Percentiles rank a stretch among this genome's conserved stretches.
These are phyloP conservation scores for Biston betularia DNA, from an alignment of 2,888 invertebrate species.

Conservation along the genomic window DNA sequence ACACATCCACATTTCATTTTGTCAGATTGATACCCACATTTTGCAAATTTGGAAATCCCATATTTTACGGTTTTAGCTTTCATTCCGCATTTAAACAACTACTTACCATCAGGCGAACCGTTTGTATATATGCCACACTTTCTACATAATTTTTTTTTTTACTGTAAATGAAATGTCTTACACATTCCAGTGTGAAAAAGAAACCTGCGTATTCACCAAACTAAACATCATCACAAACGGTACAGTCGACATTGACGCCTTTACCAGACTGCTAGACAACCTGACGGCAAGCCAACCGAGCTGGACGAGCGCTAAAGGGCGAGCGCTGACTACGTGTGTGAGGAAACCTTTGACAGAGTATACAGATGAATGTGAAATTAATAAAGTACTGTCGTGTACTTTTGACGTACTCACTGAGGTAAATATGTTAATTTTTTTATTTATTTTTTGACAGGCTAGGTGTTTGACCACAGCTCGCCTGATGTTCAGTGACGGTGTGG, in stretches of 20 bases:
- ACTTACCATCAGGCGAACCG: too few relatives aligned
- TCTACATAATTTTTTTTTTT: neutral
- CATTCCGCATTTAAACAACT: too few relatives aligned
- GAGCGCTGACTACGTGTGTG: constrained; percentile 71
- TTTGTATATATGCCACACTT: too few relatives aligned
- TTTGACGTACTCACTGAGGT: constrained; percentile 78
- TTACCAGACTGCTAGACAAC: constrained; percentile 67
- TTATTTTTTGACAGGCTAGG: too few relatives aligned
- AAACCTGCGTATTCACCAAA: constrained; percentile 69
- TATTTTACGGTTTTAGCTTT: too few relatives aligned
- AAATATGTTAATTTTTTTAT: constrained; percentile 12
- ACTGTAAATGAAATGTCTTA: neutral
- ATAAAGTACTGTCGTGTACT: constrained; percentile 69
- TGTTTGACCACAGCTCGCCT: too few relatives aligned
- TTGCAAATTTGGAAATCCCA: too few relatives aligned
- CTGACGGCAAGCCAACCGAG: constrained; percentile 59
- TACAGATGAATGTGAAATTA: constrained; percentile 67
- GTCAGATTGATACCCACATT: too few relatives aligned
- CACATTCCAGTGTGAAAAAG: constrained; percentile 68
- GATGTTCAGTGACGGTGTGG: too few relatives aligned
- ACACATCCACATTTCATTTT: too few relatives aligned
- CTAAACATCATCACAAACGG: constrained; percentile 60
- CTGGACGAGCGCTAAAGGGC: constrained; percentile 69
- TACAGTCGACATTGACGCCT: constrained; percentile 60
- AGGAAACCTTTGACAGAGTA: constrained; percentile 57